phyloP scores from a whole-genome alignment of 2,113 vertebrate species.

The Elaphurus davidianus region DNA sequence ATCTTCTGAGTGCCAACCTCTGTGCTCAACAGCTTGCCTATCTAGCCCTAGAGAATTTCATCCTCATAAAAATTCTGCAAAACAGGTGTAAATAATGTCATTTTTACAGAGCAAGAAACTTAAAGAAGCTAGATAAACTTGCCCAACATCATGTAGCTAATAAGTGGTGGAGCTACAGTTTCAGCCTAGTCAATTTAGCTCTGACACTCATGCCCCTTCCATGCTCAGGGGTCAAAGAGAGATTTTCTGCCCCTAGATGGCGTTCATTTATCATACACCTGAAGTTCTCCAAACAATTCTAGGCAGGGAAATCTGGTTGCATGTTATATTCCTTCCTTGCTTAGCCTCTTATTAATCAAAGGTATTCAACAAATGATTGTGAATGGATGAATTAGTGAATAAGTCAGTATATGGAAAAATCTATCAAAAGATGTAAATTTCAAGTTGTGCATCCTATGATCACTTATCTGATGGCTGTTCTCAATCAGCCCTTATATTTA shows the following conservation, averaged over 20 bases:
- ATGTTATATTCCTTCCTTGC: not conserved
- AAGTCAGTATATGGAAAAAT: not conserved
- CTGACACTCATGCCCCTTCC: not conserved
- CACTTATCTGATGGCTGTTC: not conserved
- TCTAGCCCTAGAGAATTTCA: not conserved
- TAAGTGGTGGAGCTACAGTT: not conserved
- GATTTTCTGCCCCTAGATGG: not conserved
- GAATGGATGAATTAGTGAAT: not conserved
- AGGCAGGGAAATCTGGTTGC: not conserved
- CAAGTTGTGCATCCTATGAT: not conserved
- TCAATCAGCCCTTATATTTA: not conserved
- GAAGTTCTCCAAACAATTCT: not conserved
- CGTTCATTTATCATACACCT: not conserved
- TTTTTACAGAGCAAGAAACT: not conserved
- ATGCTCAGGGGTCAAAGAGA: not conserved
- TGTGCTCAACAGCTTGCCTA: not conserved
- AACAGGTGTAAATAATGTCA: not conserved
- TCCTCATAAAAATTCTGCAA: not conserved
- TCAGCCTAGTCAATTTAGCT: not conserved
- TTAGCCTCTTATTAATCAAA: not conserved
- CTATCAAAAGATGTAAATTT: not conserved
- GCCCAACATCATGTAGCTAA: not conserved
- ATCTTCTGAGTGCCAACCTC: not conserved
- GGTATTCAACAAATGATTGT: not conserved
- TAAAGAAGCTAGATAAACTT: not conserved